phyloP scores from a whole-genome alignment of 2,888 invertebrate genomes.

The Ormyrus labotus region DNA sequence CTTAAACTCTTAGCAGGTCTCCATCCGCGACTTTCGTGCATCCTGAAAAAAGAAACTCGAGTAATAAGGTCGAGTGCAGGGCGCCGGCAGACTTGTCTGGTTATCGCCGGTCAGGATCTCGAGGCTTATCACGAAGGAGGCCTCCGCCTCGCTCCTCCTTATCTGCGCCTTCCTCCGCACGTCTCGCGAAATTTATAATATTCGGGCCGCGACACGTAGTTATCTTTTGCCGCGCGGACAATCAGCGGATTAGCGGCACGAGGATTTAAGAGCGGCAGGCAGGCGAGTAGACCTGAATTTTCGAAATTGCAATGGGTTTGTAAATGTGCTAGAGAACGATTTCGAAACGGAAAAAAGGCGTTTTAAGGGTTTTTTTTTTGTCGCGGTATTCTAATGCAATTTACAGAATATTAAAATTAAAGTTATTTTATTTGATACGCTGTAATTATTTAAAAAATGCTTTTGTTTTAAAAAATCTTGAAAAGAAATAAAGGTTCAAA shows the following conservation, averaged over 20 bases:
- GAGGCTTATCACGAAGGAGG: background rate
- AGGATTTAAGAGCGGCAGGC: background rate
- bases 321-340: background rate
- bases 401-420: no score
- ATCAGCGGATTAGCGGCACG: constrained; percentile 28
- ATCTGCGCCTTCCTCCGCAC: constrained; percentile 17
- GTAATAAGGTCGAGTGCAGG: background rate
- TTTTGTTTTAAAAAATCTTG: no score
- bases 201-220: constrained; percentile 29
- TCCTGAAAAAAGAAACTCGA: background rate
- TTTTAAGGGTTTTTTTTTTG: background rate
- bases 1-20: no score
- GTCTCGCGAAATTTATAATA: constrained; percentile 45
- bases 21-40: no score
- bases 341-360: background rate
- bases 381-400: background rate
- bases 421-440: no score
- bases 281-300: background rate
- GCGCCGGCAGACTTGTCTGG: background rate
- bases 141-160: background rate
- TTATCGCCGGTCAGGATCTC: constrained; percentile 26
- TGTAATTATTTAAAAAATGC: no score
- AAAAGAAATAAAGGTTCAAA: no score
- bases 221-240: constrained; percentile 20
- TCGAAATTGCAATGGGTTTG: no score